Evolutionary conservation across 37 sponge, comb jelly and placozoan genomes (phyloP).

Genomic region (Diacarnus erythraeanus): DNA sequence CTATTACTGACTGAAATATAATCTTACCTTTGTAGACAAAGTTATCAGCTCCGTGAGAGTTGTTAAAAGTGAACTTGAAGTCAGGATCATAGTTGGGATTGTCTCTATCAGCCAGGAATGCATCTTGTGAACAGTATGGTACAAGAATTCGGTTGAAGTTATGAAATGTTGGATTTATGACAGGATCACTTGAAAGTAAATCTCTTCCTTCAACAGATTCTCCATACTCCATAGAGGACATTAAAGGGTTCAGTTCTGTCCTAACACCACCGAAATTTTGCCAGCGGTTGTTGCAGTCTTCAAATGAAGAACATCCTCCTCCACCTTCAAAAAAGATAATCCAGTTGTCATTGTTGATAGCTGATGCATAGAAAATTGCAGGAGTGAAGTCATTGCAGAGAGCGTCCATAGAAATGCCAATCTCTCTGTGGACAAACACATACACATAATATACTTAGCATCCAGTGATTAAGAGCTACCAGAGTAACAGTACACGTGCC

Average conservation of each 20-base stretch:
- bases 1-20: slow-evolving; percentile 49
- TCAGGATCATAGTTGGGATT: neutral
- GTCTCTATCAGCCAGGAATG: slow-evolving; percentile 50
- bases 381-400: slow-evolving; percentile 61
- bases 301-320: slow-evolving; percentile 63
- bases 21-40: slow-evolving; percentile 43
- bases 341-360: slow-evolving; percentile 24
- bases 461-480: no score
- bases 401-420: slow-evolving; percentile 22
- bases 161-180: slow-evolving; percentile 37
- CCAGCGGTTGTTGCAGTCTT: slow-evolving; percentile 65
- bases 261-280: neutral
- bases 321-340: slow-evolving; percentile 79
- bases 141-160: slow-evolving; percentile 58
- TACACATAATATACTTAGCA: no score
- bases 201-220: slow-evolving; percentile 41
- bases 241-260: slow-evolving; percentile 9
- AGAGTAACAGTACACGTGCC: no score
- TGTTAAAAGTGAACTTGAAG: neutral
- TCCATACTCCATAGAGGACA: slow-evolving; percentile 35
- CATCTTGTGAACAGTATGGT: slow-evolving; percentile 79
- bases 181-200: slow-evolving; percentile 44
- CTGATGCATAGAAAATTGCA: slow-evolving; percentile 30
- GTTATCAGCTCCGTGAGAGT: slow-evolving; percentile 4
- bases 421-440: slow-evolving; percentile 6